Conservation (phyloP, 2,113 vertebrate genomes). For the Grammomys surdaster region DNA sequence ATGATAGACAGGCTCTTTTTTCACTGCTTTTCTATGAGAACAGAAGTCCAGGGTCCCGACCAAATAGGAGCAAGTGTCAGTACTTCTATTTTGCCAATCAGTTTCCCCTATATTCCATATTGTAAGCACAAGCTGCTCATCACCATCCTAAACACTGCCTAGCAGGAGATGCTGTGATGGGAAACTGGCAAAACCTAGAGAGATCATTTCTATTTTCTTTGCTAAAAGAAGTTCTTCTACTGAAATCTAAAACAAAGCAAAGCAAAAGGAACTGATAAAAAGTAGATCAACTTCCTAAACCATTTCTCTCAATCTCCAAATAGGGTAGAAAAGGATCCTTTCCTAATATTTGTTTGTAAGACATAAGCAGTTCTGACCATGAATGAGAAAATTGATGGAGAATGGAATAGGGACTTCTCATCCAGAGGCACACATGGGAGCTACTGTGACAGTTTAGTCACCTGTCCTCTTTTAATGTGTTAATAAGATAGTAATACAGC, state of each 20-base stretch:
- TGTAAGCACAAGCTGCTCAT: not conserved
- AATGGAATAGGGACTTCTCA: constrained; percentile 50
- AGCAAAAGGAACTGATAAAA: not conserved
- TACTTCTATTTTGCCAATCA: not conserved
- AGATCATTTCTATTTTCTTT: constrained; percentile 27
- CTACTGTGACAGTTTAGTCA: constrained; percentile 35
- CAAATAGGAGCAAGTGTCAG: not conserved
- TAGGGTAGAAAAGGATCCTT: not conserved
- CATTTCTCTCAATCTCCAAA: not conserved
- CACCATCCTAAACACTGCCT: accelerated
- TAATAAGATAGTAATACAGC: not conserved
- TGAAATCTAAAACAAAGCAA: constrained; percentile 44
- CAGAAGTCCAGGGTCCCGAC: not conserved
- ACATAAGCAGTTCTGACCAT: not conserved
- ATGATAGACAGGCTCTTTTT: not conserved
- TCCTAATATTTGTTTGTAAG: constrained; percentile 25
- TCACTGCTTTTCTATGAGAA: not conserved
- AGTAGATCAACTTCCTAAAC: not conserved
- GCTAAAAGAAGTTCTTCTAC: not conserved
- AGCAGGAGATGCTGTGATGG: not conserved
- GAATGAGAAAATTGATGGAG: not conserved
- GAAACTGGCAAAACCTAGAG: not conserved
- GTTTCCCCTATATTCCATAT: not conserved
- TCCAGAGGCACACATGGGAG: constrained; percentile 20
- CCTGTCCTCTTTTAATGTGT: constrained; percentile 60